Base-by-base conservation (phyloP, 2,888 invertebrate species). In the Scotopteryx bipunctaria region DNA sequence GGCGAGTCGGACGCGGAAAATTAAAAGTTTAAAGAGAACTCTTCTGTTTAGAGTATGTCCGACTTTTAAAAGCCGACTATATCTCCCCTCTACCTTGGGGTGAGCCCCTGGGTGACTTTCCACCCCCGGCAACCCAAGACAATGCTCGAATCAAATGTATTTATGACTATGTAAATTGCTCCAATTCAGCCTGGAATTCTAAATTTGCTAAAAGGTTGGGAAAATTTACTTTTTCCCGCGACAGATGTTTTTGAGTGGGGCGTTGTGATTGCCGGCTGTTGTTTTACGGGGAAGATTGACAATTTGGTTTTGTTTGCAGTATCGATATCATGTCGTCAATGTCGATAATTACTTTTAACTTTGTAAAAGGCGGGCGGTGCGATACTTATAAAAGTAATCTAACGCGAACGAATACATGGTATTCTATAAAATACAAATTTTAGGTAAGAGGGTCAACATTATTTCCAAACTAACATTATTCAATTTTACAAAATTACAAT, bases 101-200 rank as follows among this genome's bases (percentile, higher is more conserved):
- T 50, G 44, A 29, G 9, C 54, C 44, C 48, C 40, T 54, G 54
- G 54, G 63, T 57, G 61, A 63, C 48, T 57, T 51, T 43, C 63
- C 57, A 63, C 59, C 67, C 66, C 65, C 47, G 40, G 40, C 40
- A 63, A 60, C 59, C 59, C 63, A 69, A 75, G 73, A 78, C 77
- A 74, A 76, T 69, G 73, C 55, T 58, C 68, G 76, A 78, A 76
- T 78, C 79, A 80, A 87, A 87, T 83, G 83, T 88, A 88, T 90
- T 90, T 90, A 90, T 88, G 86, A 89, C 86, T 88, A 87, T 86
- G 89, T 86, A 89, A 86, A 89, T 88, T 87, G 83, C 66, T 64
- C 64, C 80, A 77, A 83, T 81, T 82, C 73, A 66, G 60, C 55
- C 54, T 50, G 64, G 79, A 80, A 78, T 81, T 76, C 67, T 56